Evolutionary conservation across 2,797 vertebrate genomes (phyloP), one percentile per base, ranked within the genome.

Genomic region (Nannoperca obscura): DNA sequence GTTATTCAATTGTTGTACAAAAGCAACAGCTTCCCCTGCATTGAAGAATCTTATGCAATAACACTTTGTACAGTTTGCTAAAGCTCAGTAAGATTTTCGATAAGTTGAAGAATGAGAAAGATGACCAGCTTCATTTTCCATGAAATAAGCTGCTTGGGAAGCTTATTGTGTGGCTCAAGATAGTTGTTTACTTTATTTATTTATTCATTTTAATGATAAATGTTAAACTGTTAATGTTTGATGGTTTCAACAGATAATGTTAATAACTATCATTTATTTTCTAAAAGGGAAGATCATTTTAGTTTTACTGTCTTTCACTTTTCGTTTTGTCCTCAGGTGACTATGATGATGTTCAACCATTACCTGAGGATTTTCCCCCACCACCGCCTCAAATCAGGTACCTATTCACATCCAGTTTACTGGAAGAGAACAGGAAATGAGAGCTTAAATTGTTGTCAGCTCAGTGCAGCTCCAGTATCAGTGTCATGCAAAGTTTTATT

Each of bases 301-400:
- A 59, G 2, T 46, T 74, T 46, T 0, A 50, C 17, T 46, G 3
- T 30, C 32, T 32, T 32, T 32, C 32, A 24, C 30, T 76, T 36
- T 67, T 17, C 42, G 7, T 80, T 59, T 36, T 46, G 4, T 74
- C 66, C n/a, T 75, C 75, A 94, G 95, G 93, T 54, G 86, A 95
- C 19, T 95, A 95, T 61, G 95, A 95, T 77, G 95, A 95, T 2
- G 91, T 95, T 74, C 79, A 95, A 32, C 80, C 85, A 54, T 11
- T 92, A 17, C 8, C 32, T 19, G 90, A 91, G 3, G 92, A 94
- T 36, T 95, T 96, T 32, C 95, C 95, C 6, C 94, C 91, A 17
- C 95, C 95, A 0, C 95, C 95, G 0, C 90, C 76, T 62, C 92
- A 95, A 77, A 83, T 95, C 38, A 92, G 93, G 95, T 96, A 90